Evolutionary conservation across 1,140 invertebrate genomes (phyloP).

Genomic region (Papilio helenus): DNA sequence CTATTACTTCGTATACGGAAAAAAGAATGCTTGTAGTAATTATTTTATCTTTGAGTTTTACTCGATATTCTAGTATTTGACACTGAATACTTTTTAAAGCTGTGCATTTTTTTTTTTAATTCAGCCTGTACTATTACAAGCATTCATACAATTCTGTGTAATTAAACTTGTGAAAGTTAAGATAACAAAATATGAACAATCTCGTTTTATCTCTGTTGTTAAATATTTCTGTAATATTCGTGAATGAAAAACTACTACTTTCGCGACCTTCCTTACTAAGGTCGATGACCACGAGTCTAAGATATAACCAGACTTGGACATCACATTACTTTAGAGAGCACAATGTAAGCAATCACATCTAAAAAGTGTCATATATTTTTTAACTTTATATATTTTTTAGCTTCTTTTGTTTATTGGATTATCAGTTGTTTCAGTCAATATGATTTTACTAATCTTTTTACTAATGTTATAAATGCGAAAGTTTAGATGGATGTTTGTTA

Average conservation of each 20-base stretch:
- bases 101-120: too few relatives aligned
- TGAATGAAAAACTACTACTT: conserved; percentile 4
- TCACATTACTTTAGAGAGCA: background rate
- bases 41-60: background rate
- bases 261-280: conserved; percentile 1
- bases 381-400: too few relatives aligned
- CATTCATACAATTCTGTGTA: background rate
- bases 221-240: conserved; percentile 9
- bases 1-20: background rate
- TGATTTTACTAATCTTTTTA: too few relatives aligned
- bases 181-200: background rate
- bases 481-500: too few relatives aligned
- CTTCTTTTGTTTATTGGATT: too few relatives aligned
- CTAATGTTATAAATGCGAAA: too few relatives aligned
- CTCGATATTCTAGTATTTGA: too few relatives aligned
- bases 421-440: background rate
- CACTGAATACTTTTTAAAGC: too few relatives aligned
- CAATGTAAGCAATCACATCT: background rate
- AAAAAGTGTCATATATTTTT: background rate
- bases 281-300: background rate
- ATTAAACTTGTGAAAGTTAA: background rate
- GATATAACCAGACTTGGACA: background rate
- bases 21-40: background rate
- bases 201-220: background rate
- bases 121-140: background rate